Evolutionary conservation across 2,113 vertebrate species (phyloP).

Genomic region (Rhadina sibilatrix): DNA sequence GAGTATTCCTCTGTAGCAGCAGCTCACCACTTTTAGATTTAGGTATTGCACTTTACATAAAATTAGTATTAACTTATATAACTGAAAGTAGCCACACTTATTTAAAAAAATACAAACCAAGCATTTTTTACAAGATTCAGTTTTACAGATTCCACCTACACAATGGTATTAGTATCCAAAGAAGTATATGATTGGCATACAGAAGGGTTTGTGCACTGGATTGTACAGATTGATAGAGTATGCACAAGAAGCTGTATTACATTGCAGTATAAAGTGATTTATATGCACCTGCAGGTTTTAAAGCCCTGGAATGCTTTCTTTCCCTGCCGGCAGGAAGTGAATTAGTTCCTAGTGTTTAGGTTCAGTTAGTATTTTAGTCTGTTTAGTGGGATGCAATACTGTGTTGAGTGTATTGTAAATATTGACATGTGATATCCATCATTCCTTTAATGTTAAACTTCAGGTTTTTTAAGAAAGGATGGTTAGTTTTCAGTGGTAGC

Average conservation of each 20-base stretch:
- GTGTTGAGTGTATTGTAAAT: background rate
- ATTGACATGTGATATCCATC: background rate
- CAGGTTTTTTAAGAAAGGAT: background rate
- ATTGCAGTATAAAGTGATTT: background rate
- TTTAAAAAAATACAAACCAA: background rate
- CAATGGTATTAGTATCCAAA: background rate
- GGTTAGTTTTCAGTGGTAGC: background rate
- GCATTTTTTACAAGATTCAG: background rate
- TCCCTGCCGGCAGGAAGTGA: background rate
- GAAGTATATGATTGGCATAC: background rate
- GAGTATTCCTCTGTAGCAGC: background rate
- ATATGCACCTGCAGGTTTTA: background rate
- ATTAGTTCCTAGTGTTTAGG: background rate
- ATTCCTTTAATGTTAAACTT: background rate
- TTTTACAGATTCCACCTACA: background rate
- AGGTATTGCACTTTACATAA: conserved; percentile 50
- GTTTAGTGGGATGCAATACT: background rate
- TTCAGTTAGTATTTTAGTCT: background rate
- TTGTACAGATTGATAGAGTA: background rate
- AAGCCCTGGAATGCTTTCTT: background rate
- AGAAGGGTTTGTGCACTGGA: background rate
- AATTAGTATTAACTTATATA: background rate
- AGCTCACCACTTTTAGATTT: background rate
- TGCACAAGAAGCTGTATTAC: background rate
- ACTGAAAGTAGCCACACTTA: background rate